Evolutionary conservation across 2,888 invertebrate genomes (phyloP), one percentile per base, ranked within the genome.

Genomic region (Drosophila glabriapex): DNA sequence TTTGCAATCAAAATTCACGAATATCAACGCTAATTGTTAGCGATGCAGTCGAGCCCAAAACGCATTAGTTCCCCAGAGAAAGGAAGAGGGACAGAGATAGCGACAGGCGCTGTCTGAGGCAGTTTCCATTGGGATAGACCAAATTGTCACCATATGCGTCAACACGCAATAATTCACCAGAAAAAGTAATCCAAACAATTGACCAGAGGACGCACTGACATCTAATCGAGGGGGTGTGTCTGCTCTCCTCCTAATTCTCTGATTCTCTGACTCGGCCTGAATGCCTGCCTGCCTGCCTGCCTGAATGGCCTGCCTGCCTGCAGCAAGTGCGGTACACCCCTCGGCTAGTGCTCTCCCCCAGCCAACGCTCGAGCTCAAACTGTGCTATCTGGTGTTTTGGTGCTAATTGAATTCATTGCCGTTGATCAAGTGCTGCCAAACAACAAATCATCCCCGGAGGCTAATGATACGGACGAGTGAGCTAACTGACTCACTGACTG

Each of bases 161-260:
- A 93, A 93, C 93, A 93, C 93, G 93, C 93, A 93, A 93, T 93
- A 93, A 93, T 91, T 93, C 92, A 93, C 93, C 92, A 93, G 91
- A 91, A 92, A 92, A 91, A 92, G 92, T 92, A 93, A 92, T 93
- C 91, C 91, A 92, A 92, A 92, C 92, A 92, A 93, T 93, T 93
- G 92, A 91, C 92, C 92, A 87, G 82, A 83, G 83, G 79, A 80
- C 82, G 79, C 79, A 68, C 41, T 68, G 58, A 49, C 68, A 62
- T 64, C 83, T 90, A 89, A 92, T 92, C 80, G 85, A 75, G 79
- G 77, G 91, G 92, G 92, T 85, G 90, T 83, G 85, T 73, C 74
- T 76, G 78, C 66, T 62, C 54, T 67, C 67, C 69, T 70, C 25
- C 62, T 39, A 7, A 35, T 14, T n/a, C 33, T 35, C 31, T 12